Evolutionary conservation across 2,888 invertebrate species (phyloP).

Genomic region (Trachelus stipa): DNA sequence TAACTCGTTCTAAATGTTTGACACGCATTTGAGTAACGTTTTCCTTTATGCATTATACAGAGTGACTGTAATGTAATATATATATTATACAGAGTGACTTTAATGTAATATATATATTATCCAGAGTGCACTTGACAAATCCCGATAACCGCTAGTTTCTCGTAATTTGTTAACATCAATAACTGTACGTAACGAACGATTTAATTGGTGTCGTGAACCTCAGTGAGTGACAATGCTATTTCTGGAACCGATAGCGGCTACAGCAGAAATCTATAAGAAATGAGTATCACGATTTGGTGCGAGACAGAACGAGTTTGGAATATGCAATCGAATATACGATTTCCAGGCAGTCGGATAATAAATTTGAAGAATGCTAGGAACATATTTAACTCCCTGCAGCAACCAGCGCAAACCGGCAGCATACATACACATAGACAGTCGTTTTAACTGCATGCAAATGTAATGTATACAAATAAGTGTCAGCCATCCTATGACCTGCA

Average conservation of each 20-base stretch:
- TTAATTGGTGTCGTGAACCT: not conserved
- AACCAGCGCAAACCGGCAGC: not conserved
- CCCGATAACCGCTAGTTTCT: not conserved
- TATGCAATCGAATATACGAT: not conserved
- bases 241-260: not conserved
- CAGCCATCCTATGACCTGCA: not conserved
- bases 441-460: not conserved
- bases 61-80: not conserved
- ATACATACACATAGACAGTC: not conserved
- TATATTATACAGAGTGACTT: not conserved
- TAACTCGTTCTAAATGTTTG: not conserved
- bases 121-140: not conserved
- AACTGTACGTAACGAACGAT: not conserved
- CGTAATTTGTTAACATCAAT: not conserved
- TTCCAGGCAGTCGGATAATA: not conserved
- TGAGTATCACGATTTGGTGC: not conserved
- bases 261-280: not conserved
- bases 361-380: not conserved
- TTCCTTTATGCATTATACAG: not conserved
- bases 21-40: not conserved
- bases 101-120: not conserved
- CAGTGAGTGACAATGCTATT: not conserved
- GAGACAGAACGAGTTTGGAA: not conserved
- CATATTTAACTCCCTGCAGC: not conserved
- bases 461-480: conserved; percentile 1